Evolutionary conservation across 2,888 invertebrate species (phyloP), one percentile per base, ranked within the genome.

Genomic region (Melangyna quadrimaculata): DNA sequence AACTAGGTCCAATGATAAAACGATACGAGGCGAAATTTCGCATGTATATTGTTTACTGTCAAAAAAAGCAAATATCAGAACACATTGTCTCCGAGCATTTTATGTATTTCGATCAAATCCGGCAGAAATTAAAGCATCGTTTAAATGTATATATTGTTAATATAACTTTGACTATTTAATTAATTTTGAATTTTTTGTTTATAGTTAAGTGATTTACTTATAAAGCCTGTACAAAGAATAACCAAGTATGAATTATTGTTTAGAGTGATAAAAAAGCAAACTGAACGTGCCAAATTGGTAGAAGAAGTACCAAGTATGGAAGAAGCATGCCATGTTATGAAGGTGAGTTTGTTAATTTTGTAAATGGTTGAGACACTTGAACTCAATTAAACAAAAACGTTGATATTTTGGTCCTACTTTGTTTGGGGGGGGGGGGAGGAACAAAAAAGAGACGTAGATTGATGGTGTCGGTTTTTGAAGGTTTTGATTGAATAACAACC

Each of bases 11-110:
- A 53, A 93, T 97, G 87, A 97, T 98, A 92, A 96, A 95, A 88
- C 95, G 96, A 72, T 96, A 97, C 93, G 98, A 98, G 92, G 95
- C 98, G 89, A 96, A 98, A 90, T 94, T 99, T 89, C 96, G 97
- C 92, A 97, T 99, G 95, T 99, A 99, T 93, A 98, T 99, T 88
- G 96, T 97, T 67, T 99, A 99, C 93, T 99, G 99, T 94, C 97
- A 99, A 92, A 99, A 99, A 93, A 99, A 99, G 92, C 99, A 99
- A 17, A 97, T 98, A 89, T 99, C 99, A 24, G 99, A 99, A 92
- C 98, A 96, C 93, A 98, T 99, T 89, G 98, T 99, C 45, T 97
- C 98, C 19, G 99, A 99, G 91, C 95, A 98, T 92, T 93, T 95
- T 89, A 97, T 98, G 90, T 98, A 97, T 93, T 99, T 99, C 93